A percentile compares a stretch with the other conserved stretches of the same genome.
phyloP scores from a whole-genome alignment of 2,888 invertebrate genomes.

The Lasioglossum malachurum region DNA sequence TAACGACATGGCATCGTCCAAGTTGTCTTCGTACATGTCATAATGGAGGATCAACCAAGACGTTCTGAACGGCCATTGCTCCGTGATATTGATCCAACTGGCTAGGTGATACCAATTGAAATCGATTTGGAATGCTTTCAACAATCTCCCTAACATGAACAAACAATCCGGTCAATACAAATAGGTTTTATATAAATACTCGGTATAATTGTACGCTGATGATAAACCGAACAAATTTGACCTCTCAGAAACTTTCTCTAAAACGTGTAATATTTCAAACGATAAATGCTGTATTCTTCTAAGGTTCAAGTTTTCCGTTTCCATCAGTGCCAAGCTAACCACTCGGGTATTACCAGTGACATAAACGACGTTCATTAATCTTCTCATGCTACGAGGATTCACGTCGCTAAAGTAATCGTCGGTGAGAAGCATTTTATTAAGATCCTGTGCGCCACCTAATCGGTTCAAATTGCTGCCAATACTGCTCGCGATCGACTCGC shows the following conservation, averaged over 20 bases:
- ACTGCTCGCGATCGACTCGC: constrained; percentile 96
- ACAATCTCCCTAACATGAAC: constrained; percentile 91
- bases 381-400: constrained; percentile 98
- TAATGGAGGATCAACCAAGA: constrained; percentile 99
- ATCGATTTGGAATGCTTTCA: constrained; percentile 99
- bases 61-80: constrained; percentile 99
- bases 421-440: constrained; percentile 95
- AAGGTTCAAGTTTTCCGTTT: constrained; percentile 7
- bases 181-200: neutral
- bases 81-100: constrained; percentile 99
- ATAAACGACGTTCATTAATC: constrained; percentile 98
- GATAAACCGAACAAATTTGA: constrained; percentile 7
- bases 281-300: neutral
- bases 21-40: constrained; percentile 94
- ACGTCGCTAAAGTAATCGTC: constrained; percentile 99
- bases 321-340: constrained; percentile 12
- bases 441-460: constrained; percentile 90
- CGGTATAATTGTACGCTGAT: neutral
- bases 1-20: constrained; percentile 94
- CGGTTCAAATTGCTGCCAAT: constrained; percentile 95
- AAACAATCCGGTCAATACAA: neutral
- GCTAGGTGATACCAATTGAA: constrained; percentile 99
- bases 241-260: neutral
- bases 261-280: neutral
- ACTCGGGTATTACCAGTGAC: constrained; percentile 91